phyloP scores from a whole-genome alignment of 2,113 vertebrate genomes.

The Podarcis muralis region DNA sequence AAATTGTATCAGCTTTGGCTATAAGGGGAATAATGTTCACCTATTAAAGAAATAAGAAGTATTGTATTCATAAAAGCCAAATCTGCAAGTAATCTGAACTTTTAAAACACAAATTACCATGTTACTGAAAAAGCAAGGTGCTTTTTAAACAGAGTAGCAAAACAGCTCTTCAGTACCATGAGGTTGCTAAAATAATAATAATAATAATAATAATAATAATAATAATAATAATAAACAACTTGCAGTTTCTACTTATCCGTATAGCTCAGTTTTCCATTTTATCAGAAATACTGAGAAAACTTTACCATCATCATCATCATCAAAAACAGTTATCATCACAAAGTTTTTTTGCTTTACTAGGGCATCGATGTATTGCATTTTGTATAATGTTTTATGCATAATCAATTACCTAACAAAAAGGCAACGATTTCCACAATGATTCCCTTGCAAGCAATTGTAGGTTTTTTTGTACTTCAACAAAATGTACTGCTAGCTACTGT shows the following conservation, averaged over 20 bases:
- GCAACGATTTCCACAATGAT: neutral
- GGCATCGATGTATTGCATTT: neutral
- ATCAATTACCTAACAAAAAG: neutral
- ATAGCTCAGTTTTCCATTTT: neutral
- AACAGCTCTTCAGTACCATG: neutral
- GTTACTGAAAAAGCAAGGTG: neutral
- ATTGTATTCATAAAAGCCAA: neutral
- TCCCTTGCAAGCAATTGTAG: neutral
- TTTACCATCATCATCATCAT: neutral
- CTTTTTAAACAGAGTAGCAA: neutral
- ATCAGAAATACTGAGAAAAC: neutral
- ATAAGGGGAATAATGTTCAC: conserved; percentile 97
- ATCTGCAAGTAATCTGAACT: neutral
- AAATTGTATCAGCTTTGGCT: conserved; percentile 94
- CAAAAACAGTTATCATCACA: neutral
- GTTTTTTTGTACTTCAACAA: neutral
- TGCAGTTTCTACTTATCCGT: neutral
- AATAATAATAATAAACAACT: neutral
- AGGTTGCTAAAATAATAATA: no score
- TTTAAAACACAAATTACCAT: neutral
- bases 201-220: neutral
- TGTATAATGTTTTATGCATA: neutral
- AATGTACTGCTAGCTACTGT: neutral
- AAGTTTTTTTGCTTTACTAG: neutral
- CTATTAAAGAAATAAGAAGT: conserved; percentile 73